Evolutionary conservation across 2,113 vertebrate species (phyloP).

Genomic region (Cichladusa arquata): DNA sequence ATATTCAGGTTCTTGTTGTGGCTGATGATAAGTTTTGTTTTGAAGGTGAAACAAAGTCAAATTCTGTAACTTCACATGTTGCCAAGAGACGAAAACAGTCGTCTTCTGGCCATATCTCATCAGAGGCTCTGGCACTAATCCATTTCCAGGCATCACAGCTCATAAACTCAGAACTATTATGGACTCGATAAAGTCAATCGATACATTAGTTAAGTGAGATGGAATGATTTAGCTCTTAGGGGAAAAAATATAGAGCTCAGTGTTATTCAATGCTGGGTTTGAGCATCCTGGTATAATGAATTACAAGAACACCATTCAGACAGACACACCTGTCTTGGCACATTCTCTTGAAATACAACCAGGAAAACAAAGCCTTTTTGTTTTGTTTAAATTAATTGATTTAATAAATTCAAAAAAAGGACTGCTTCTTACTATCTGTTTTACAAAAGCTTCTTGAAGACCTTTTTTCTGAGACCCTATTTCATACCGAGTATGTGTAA

Average conservation of each 20-base stretch:
- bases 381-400: neutral
- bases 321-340: neutral
- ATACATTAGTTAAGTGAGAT: conserved; percentile 59
- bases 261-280: neutral
- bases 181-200: conserved; percentile 33
- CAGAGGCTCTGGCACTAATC: conserved; percentile 11
- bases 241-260: neutral
- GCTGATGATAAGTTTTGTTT: neutral
- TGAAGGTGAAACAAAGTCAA: conserved; percentile 32
- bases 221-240: conserved; percentile 46
- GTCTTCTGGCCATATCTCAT: conserved; percentile 1
- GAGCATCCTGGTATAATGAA: neutral
- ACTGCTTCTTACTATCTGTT: neutral
- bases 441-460: neutral
- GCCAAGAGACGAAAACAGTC: neutral
- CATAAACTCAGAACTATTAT: conserved; percentile 53
- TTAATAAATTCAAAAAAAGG: neutral
- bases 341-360: neutral
- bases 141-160: conserved; percentile 53
- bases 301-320: neutral
- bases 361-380: neutral
- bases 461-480: neutral
- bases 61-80: neutral
- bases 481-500: neutral
- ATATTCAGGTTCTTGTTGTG: neutral